These are phyloP conservation scores for Leptinotarsa peninsularis DNA, from an alignment of 2,888 invertebrate species.

Conservation along the genomic window DNA sequence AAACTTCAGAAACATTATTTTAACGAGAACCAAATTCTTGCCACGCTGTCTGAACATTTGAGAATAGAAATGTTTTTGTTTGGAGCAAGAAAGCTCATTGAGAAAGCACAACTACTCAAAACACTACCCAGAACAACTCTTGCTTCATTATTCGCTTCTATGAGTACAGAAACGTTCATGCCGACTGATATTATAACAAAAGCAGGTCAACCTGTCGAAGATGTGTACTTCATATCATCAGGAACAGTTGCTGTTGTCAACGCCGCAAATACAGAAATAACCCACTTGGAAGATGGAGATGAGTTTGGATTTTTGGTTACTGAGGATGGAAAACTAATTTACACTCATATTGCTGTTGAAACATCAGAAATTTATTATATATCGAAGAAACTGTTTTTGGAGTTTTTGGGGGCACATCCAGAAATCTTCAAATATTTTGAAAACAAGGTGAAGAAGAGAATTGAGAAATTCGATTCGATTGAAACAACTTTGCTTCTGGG, in stretches of 20 bases:
- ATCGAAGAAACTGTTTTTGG: slow-evolving; percentile 1
- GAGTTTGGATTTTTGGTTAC: slow-evolving; percentile 62
- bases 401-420: slow-evolving; percentile 1
- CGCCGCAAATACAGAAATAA: slow-evolving; percentile 67
- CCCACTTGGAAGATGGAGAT: slow-evolving; percentile 69
- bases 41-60: slow-evolving; percentile 60
- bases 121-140: slow-evolving; percentile 63
- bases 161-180: slow-evolving; percentile 36
- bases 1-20: slow-evolving; percentile 69
- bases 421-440: slow-evolving; percentile 9
- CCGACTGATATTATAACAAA: slow-evolving; percentile 65
- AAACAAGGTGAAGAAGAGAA: slow-evolving; percentile 1
- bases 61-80: slow-evolving; percentile 66
- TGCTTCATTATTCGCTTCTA: slow-evolving; percentile 44
- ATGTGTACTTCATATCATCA: slow-evolving; percentile 68
- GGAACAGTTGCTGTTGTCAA: slow-evolving; percentile 68
- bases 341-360: slow-evolving; percentile 9
- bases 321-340: background rate
- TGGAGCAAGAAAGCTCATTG: slow-evolving; percentile 65
- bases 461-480: background rate
- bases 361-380: slow-evolving; percentile 15
- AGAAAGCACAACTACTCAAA: slow-evolving; percentile 66
- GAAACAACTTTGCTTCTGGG: background rate
- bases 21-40: slow-evolving; percentile 64
- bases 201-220: slow-evolving; percentile 62